These are phyloP conservation scores for Cotesia congregata DNA, from an alignment of 2,888 invertebrate species.

Conservation along the genomic window DNA sequence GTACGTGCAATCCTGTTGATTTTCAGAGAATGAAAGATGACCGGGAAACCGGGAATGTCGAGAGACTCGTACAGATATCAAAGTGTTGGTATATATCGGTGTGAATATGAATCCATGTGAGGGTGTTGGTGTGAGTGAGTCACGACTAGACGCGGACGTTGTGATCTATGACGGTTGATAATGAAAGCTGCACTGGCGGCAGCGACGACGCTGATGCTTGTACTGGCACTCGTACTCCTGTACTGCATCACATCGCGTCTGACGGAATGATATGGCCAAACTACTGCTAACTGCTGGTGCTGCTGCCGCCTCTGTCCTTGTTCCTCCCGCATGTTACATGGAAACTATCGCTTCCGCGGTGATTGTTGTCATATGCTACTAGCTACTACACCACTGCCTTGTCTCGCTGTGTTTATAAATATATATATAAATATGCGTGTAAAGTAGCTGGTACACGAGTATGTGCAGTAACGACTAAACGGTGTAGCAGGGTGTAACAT, in stretches of 20 bases:
- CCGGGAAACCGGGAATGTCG: constrained; percentile 51
- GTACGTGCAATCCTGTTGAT: constrained; percentile 46
- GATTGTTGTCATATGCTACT: constrained; percentile 44
- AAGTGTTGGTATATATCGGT: neutral
- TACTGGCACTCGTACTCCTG: neutral
- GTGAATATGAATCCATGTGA: constrained; percentile 59
- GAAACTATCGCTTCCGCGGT: constrained; percentile 63
- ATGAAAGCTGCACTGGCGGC: constrained; percentile 61
- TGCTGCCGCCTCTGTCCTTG: constrained; percentile 2
- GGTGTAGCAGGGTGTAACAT: constrained; percentile 11
- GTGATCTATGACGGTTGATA: constrained; percentile 69
- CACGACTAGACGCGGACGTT: constrained; percentile 35
- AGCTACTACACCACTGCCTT: neutral
- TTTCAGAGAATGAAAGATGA: constrained; percentile 62
- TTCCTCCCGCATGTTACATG: constrained; percentile 6
- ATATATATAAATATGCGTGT: neutral
- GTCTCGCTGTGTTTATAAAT: neutral
- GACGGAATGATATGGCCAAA: constrained; percentile 37
- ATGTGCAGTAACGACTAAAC: neutral
- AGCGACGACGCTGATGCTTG: neutral
- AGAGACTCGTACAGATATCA: neutral
- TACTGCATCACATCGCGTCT: constrained; percentile 16
- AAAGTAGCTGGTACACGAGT: neutral
- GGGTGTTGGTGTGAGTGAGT: constrained; percentile 48
- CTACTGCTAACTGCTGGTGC: constrained; percentile 25